A percentile compares a stretch with the other conserved stretches of the same genome.
Evolutionary conservation across 2,888 invertebrate species (phyloP).

Genomic region (Azorinus chamasolen): DNA sequence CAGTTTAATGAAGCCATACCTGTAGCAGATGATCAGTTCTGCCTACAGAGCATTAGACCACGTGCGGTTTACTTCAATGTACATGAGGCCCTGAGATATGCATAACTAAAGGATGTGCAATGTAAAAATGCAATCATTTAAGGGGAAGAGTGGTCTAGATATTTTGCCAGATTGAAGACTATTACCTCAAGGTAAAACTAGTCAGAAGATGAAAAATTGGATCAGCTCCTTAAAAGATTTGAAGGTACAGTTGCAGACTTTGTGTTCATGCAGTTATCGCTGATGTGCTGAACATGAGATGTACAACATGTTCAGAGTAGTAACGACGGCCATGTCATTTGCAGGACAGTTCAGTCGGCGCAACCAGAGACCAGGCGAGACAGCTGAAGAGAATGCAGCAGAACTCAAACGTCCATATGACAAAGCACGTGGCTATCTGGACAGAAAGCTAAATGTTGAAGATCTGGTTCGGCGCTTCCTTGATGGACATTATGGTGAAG

Average conservation of each 20-base stretch:
- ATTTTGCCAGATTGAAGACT: constrained; percentile 38
- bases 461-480: constrained; percentile 45
- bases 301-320: constrained; percentile 35
- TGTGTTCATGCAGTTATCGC: constrained; percentile 44
- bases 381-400: constrained; percentile 51
- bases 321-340: constrained; percentile 48
- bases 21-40: no score
- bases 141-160: constrained; percentile 47
- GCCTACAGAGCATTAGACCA: no score
- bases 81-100: no score
- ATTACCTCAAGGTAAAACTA: constrained; percentile 32
- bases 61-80: no score
- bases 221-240: constrained; percentile 43
- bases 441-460: constrained; percentile 30
- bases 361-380: no score
- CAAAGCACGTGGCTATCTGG: constrained; percentile 48
- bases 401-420: constrained; percentile 52
- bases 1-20: no score
- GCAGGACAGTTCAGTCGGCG: constrained; percentile 46
- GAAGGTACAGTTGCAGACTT: constrained; percentile 54
- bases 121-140: constrained; percentile 36
- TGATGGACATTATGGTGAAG: constrained; percentile 36
- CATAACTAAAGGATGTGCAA: no score
- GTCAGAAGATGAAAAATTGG: constrained; percentile 32
- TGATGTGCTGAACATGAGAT: constrained; percentile 31